Evolutionary conservation across 2,797 vertebrate species (phyloP), one percentile per base, ranked within the genome.

Genomic region (Hafferia zeledoni): DNA sequence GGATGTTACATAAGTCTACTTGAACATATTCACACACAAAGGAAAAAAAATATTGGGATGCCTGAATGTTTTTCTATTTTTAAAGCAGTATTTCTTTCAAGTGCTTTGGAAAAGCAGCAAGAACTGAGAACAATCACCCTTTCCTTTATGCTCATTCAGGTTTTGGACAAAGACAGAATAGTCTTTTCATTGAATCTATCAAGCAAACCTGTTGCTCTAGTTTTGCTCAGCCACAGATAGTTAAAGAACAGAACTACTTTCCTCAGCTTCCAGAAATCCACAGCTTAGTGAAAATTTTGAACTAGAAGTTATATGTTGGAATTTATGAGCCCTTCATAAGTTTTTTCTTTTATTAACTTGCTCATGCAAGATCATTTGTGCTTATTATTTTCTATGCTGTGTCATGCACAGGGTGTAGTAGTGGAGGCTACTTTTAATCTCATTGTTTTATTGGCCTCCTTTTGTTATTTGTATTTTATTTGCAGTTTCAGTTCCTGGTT

Each of bases 401-500:
- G 69, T 31, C 10, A 2, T 35, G 5, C 30, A 7, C 24, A 20
- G 16, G 33, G 11, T 46, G 13, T 39, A 77, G 27, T 61, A 59
- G 2, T 79, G 16, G 71, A 78, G 8, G 39, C 49, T 79, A 22
- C 46, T 79, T 83, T 65, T 9, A 2, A 31, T 92, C 44, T 69
- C 16, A 27, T 5, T 78, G 22, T 6, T 78, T 70, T 76, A 37
- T 65, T 82, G 56, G 50, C 93, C 71, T 56, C 28, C 23, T 72
- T 92, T 76, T 43, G 63, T 52, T 95, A 89, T 94, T 68, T 83
- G 39, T 91, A 22, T 86, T 83, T 55, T 91, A 95, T 86, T 57
- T 94, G 89, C 92, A 92, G 93, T 96, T 94, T 79, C 77, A 87
- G 89, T 95, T 95, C 90, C 72, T 87, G 57, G 49, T 96, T 82